Conservation (phyloP, 2,113 vertebrate species). For the Hassar affinis region DNA sequence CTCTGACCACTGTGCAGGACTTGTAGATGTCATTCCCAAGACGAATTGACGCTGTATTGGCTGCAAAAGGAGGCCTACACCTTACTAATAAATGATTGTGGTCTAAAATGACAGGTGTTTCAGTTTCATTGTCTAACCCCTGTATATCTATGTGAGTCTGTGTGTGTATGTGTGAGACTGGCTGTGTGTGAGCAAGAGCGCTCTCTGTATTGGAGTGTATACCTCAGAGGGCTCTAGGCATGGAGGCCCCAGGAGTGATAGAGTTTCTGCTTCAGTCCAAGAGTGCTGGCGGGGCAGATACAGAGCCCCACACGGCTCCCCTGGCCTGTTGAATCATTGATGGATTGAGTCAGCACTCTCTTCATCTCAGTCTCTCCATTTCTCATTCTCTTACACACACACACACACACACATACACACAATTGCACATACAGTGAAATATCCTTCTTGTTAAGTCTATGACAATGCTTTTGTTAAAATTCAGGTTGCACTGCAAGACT, state of each 20-base stretch:
- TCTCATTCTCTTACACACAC: conserved; percentile 15
- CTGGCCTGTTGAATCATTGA: conserved; percentile 62
- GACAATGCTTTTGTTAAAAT: conserved; percentile 45
- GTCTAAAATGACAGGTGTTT: too few relatives aligned
- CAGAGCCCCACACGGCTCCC: conserved; percentile 51
- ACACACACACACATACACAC: conserved; percentile 27
- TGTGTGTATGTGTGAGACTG: conserved; percentile 28
- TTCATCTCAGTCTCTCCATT: conserved; percentile 29
- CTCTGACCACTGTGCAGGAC: too few relatives aligned
- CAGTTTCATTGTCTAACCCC: too few relatives aligned
- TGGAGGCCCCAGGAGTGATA: conserved; percentile 51
- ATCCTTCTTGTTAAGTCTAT: conserved; percentile 21
- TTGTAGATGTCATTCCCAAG: too few relatives aligned
- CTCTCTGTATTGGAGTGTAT: conserved; percentile 38
- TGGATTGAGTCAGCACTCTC: conserved; percentile 59
- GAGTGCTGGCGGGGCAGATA: conserved; percentile 55
- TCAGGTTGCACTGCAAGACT: conserved; percentile 22
- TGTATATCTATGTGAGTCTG: too few relatives aligned
- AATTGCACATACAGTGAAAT: conserved; percentile 30
- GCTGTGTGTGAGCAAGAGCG: conserved; percentile 16
- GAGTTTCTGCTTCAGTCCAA: conserved; percentile 59
- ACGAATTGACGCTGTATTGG: too few relatives aligned
- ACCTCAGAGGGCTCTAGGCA: conserved; percentile 44
- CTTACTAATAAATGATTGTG: too few relatives aligned
- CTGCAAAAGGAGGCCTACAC: too few relatives aligned